Conservation (phyloP, 1,140 invertebrate species). For the Araneus ventricosus region DNA sequence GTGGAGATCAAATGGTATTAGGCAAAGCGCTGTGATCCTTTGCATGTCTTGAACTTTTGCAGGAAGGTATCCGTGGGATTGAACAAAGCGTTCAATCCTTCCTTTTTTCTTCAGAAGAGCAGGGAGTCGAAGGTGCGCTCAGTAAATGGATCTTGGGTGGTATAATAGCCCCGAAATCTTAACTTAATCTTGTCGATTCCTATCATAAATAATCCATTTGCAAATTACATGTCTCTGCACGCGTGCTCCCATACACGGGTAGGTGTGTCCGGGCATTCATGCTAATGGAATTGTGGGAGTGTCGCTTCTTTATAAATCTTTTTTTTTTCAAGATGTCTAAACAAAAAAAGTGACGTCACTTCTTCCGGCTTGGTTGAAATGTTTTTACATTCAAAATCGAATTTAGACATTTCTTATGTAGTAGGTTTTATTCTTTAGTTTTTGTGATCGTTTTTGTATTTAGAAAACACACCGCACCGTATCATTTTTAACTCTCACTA, state of each 20-base stretch:
- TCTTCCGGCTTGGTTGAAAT: neutral
- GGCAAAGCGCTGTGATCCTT: neutral
- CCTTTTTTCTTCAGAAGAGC: neutral
- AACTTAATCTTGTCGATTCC: constrained; percentile 50
- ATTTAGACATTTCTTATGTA: neutral
- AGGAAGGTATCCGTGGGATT: neutral
- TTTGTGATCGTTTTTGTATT: neutral
- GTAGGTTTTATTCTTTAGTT: neutral
- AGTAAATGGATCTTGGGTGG: constrained; percentile 60
- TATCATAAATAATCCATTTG: constrained; percentile 56
- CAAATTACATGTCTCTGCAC: constrained; percentile 31
- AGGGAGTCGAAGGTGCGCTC: constrained; percentile 19
- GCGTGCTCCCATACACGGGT: constrained; percentile 28
- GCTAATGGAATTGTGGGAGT: constrained; percentile 36
- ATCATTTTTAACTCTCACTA: too few species aligned
- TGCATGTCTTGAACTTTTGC: neutral
- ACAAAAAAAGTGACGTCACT: constrained; percentile 24
- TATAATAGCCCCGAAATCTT: constrained; percentile 37
- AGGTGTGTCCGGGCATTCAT: constrained; percentile 22
- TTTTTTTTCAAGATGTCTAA: neutral
- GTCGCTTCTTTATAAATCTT: constrained; percentile 39
- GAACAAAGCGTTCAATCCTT: constrained; percentile 30
- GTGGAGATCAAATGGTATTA: constrained; percentile 27
- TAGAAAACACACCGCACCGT: too few species aligned
- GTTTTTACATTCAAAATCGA: neutral